Evolutionary conservation across 2,113 vertebrate species (phyloP).

Genomic region (Calyptommatus sinebrachiatus): DNA sequence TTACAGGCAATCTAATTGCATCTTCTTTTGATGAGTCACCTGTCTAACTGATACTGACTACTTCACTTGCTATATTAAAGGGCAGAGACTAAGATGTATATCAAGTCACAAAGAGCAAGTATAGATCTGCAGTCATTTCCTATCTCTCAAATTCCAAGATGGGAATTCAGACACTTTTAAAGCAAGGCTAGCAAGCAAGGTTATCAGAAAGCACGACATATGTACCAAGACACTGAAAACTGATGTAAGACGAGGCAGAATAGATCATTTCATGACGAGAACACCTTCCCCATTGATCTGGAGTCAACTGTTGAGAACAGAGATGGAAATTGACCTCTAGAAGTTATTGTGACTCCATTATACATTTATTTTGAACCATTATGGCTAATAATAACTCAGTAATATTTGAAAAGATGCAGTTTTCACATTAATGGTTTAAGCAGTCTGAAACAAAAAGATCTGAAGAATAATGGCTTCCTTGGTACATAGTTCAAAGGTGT

Average conservation of each 20-base stretch:
- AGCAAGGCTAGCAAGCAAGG: neutral
- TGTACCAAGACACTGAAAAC: no score
- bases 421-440: neutral
- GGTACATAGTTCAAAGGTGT: no score
- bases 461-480: neutral
- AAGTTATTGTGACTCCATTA: no score
- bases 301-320: neutral
- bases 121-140: neutral
- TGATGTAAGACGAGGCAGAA: neutral
- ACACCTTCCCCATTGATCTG: neutral
- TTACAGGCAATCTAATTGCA: slow-evolving; percentile 44
- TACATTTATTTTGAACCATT: no score
- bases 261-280: neutral
- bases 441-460: neutral
- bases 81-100: slow-evolving; percentile 10
- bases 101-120: neutral
- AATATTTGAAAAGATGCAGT: no score
- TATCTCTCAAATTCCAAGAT: neutral
- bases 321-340: no score
- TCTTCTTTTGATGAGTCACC: slow-evolving; percentile 41
- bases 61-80: slow-evolving; percentile 13
- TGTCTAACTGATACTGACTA: slow-evolving; percentile 39
- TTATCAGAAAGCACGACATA: neutral
- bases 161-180: no score
- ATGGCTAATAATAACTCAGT: no score